Percentiles rank a stretch among this genome's conserved stretches.
These are phyloP conservation scores for Alca torda DNA, from an alignment of 2,797 vertebrate genomes.

Conservation along the genomic window DNA sequence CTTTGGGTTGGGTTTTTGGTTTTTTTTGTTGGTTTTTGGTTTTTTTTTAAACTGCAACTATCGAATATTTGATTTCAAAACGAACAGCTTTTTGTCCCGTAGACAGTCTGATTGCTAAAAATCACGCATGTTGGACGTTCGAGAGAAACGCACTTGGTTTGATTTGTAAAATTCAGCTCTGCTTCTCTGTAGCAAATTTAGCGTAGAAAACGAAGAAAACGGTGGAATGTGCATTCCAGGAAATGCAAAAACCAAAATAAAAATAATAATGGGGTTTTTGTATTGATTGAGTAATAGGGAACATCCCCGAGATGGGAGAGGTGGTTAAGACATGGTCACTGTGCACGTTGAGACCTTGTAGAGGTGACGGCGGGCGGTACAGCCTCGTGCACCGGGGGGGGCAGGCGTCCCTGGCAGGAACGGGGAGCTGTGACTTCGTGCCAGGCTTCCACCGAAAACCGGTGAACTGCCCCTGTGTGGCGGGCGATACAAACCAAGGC, in stretches of 20 bases:
- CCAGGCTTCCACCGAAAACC: background rate
- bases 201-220: background rate
- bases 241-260: background rate
- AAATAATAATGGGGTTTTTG: background rate
- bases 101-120: background rate
- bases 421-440: no score
- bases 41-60: background rate
- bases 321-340: background rate
- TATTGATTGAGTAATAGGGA: background rate
- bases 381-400: fast-evolving
- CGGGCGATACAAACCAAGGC: background rate
- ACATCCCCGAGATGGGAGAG: background rate
- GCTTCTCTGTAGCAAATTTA: background rate
- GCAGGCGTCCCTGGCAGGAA: background rate
- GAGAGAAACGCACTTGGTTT: background rate
- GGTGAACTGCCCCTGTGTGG: background rate
- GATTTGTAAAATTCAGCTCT: background rate
- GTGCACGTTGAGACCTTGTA: background rate
- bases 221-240: background rate
- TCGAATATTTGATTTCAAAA: background rate
- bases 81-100: background rate
- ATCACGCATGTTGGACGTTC: background rate
- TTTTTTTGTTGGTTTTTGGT: background rate
- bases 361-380: background rate
- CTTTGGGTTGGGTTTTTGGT: conserved; percentile 21